Evolutionary conservation across 2,797 vertebrate genomes (phyloP).

Genomic region (Eulemur rubriventer): DNA sequence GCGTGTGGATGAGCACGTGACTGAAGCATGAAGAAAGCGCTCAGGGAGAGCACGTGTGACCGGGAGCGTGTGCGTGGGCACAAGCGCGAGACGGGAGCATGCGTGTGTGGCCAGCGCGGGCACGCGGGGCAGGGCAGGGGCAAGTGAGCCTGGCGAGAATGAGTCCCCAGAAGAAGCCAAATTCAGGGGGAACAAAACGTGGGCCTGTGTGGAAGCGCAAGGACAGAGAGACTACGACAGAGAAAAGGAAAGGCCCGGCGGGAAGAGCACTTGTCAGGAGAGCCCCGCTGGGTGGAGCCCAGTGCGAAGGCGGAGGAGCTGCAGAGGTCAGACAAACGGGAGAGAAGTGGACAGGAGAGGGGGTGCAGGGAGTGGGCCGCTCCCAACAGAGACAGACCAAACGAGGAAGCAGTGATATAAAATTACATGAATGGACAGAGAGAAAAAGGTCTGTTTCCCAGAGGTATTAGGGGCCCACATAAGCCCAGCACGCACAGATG

Average conservation of each 20-base stretch:
- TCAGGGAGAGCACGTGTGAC: neutral
- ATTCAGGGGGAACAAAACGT: neutral
- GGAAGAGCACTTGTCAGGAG: neutral
- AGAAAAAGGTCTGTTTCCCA: neutral
- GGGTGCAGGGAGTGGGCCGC: neutral
- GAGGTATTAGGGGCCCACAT: neutral
- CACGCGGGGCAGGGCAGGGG: neutral
- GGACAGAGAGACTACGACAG: neutral
- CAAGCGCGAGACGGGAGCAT: neutral
- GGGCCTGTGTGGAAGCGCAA: neutral
- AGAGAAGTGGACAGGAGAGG: neutral
- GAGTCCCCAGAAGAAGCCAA: neutral
- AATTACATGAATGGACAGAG: neutral
- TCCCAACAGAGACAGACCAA: neutral
- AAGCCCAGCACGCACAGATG: neutral
- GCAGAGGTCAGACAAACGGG: neutral
- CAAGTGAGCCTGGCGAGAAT: neutral
- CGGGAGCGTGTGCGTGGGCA: neutral
- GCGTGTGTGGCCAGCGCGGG: too few species aligned
- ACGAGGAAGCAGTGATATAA: slow-evolving; percentile 14
- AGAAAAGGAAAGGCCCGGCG: neutral
- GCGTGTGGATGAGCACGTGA: neutral
- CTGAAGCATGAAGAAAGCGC: neutral
- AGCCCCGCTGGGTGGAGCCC: neutral
- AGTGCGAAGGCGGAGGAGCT: neutral